A percentile compares a stretch with the other conserved stretches of the same genome.
phyloP scores from a whole-genome alignment of 2,113 vertebrate genomes.

The Egretta garzetta region DNA sequence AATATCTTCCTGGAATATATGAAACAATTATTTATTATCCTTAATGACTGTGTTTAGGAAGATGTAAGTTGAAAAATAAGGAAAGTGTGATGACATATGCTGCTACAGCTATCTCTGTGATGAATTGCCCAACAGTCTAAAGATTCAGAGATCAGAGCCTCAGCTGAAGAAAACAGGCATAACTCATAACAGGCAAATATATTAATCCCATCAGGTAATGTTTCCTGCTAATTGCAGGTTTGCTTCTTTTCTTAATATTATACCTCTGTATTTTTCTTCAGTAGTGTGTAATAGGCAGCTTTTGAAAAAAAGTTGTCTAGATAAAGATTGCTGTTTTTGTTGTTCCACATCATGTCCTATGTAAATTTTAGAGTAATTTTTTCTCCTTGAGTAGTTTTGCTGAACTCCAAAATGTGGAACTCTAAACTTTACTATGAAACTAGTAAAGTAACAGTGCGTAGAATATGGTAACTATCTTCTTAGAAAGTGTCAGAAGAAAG shows the following conservation, averaged over 20 bases:
- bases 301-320: background rate
- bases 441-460: background rate
- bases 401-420: background rate
- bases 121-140: fast-evolving
- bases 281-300: background rate
- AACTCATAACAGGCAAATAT: background rate
- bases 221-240: background rate
- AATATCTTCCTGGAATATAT: background rate
- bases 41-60: background rate
- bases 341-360: background rate
- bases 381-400: background rate
- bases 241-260: background rate
- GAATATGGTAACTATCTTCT: background rate
- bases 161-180: background rate
- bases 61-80: background rate
- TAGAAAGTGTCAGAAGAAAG: background rate
- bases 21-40: background rate
- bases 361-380: background rate
- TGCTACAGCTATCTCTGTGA: background rate
- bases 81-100: background rate
- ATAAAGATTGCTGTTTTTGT: background rate
- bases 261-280: background rate
- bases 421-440: background rate
- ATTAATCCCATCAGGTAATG: background rate
- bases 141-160: background rate